Evolutionary conservation across 2,113 vertebrate genomes (phyloP).

Genomic region (Pollimyrus isidori): DNA sequence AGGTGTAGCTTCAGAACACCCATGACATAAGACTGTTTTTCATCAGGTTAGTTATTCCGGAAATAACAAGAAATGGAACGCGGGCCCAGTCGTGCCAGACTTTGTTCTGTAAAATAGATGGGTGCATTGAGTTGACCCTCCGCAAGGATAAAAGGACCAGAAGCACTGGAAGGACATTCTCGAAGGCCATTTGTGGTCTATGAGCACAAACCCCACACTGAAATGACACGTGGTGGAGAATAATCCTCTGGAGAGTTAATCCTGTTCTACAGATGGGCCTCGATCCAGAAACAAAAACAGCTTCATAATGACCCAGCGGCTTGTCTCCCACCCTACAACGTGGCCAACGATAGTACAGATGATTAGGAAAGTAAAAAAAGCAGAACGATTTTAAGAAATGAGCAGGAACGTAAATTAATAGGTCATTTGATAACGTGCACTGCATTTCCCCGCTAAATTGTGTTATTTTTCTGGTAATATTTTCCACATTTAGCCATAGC

Average conservation of each 20-base stretch:
- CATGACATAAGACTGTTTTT: background rate
- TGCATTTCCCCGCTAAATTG: background rate
- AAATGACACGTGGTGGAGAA: background rate
- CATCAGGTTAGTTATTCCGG: background rate
- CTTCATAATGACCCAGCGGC: background rate
- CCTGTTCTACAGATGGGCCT: background rate
- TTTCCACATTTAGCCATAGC: background rate
- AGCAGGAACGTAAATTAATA: background rate
- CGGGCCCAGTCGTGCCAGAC: background rate
- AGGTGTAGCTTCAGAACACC: background rate
- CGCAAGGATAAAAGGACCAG: background rate
- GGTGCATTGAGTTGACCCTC: background rate
- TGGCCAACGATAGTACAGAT: background rate
- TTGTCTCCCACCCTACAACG: background rate
- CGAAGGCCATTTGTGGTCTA: background rate
- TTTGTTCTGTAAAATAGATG: background rate
- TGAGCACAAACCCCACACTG: background rate
- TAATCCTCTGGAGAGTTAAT: background rate
- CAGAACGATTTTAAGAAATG: background rate
- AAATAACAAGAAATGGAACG: background rate
- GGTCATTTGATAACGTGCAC: background rate
- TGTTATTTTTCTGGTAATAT: background rate
- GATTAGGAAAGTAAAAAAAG: background rate
- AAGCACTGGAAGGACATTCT: background rate
- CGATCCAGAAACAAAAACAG: background rate